Evolutionary conservation across 2,888 invertebrate genomes (phyloP), one percentile per base, ranked within the genome.

Genomic region (Catocala nupta): DNA sequence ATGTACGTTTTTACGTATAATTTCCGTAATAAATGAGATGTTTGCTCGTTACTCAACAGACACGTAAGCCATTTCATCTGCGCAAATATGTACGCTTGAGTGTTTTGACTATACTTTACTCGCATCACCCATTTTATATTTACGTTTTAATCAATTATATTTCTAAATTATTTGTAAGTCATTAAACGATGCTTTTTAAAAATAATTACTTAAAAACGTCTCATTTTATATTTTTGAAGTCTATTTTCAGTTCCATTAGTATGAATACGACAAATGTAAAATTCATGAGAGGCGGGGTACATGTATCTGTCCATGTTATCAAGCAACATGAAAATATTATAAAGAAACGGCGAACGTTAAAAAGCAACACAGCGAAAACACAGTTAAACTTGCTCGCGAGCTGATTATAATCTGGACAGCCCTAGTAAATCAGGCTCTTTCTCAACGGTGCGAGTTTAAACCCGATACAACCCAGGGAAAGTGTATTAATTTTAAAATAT

Each of bases 401-500:
- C 36, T 39, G 36, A 39, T 63, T 69, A 60, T 68, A 65, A 73
- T 68, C 59, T 56, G 54, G 72, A 77, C 79, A 74, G 71, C 75
- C 71, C 61, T 66, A 65, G 73, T 73, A 75, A 72, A 75, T 73
- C 68, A 75, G 68, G 68, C 60, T 62, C 57, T 76, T 75, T 65
- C 77, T 70, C 62, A 75, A 77, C 75, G 76, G 62, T 68, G 78
- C 67, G 76, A 75, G 73, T 75, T 77, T 56, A 48, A 51, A 61
- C 67, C 63, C 70, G 65, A 77, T 77, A 79, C 78, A 81, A 64
- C 66, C 71, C 50, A 74, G 76, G 63, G 68, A 81, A 83, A 80
- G 81, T 82, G 75, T 83, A 84, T 84, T 81, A 81, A 84, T 84
- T 83, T 84, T 78, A 77, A 80, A 84, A 81, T 82, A 83, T 81